Conservation (phyloP, 2,113 vertebrate genomes). For the Amphilophus citrinellus region DNA sequence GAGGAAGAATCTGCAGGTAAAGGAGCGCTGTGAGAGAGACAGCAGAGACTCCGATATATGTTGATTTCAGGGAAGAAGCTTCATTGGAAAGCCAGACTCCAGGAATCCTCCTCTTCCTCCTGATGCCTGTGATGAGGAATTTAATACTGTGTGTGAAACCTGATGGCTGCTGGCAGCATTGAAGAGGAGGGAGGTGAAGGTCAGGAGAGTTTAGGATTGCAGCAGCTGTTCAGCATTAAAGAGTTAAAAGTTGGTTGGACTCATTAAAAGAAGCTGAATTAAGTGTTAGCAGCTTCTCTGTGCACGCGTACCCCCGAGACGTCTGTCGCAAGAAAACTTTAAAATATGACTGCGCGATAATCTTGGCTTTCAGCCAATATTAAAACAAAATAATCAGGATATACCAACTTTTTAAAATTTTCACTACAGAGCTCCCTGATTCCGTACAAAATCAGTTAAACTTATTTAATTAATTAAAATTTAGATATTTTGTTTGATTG, state of each 20-base stretch:
- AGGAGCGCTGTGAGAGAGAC: neutral
- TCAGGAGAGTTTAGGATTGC: slow-evolving; percentile 26
- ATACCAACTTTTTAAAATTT: neutral
- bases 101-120: slow-evolving; percentile 19
- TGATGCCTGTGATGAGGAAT: slow-evolving; percentile 17
- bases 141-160: slow-evolving; percentile 51
- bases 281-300: neutral
- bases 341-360: neutral
- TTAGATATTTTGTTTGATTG: no score
- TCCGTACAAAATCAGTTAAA: no score
- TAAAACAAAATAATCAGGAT: neutral
- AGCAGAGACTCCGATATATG: neutral
- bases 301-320: no score
- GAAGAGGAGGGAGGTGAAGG: slow-evolving; percentile 20
- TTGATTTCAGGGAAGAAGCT: neutral
- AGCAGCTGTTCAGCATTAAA: neutral
- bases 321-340: no score
- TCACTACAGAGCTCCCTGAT: no score
- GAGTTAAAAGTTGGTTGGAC: no score
- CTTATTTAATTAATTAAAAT: no score
- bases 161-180: slow-evolving; percentile 26
- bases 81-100: slow-evolving; percentile 24
- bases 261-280: neutral
- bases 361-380: neutral
- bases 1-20: slow-evolving; percentile 9